Conservation (phyloP, 1,140 invertebrate genomes). For the Apocrypta bakeri region DNA sequence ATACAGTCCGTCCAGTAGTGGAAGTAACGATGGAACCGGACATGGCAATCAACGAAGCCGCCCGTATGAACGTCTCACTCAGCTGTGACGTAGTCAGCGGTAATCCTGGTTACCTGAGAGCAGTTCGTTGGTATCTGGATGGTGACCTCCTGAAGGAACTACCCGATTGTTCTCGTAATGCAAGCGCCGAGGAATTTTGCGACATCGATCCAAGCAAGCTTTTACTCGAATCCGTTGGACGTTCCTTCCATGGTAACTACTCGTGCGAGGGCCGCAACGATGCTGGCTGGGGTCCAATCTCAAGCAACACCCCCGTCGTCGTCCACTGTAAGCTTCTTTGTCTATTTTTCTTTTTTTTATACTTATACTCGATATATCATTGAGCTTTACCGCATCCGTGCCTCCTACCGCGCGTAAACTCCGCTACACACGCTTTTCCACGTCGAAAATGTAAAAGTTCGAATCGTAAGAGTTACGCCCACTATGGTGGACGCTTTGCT, state of each 20-base stretch:
- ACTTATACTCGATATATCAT: background rate
- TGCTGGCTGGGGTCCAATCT: slow-evolving; percentile 88
- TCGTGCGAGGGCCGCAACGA: slow-evolving; percentile 90
- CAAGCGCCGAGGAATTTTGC: slow-evolving; percentile 77
- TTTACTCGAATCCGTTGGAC: slow-evolving; percentile 85
- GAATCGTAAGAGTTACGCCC: too few relatives aligned
- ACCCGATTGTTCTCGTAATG: slow-evolving; percentile 84
- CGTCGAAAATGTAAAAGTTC: too few relatives aligned
- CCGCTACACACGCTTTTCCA: too few relatives aligned
- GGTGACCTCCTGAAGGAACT: slow-evolving; percentile 88
- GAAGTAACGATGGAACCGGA: slow-evolving; percentile 84
- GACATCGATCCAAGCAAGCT: slow-evolving; percentile 90
- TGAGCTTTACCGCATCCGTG: background rate
- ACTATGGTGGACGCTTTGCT: background rate
- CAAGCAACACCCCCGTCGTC: slow-evolving; percentile 82
- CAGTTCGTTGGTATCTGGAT: slow-evolving; percentile 89
- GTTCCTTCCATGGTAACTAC: slow-evolving; percentile 93
- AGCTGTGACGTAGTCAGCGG: slow-evolving; percentile 84
- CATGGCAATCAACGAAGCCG: slow-evolving; percentile 85
- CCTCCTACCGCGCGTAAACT: too few relatives aligned
- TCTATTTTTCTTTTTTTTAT: background rate
- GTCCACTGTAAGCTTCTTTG: slow-evolving; percentile 81
- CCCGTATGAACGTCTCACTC: slow-evolving; percentile 86
- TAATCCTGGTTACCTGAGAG: slow-evolving; percentile 79
- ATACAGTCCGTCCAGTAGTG: slow-evolving; percentile 85